Base-by-base conservation (phyloP, 2,888 invertebrate genomes). In the Monochamus alternatus region DNA sequence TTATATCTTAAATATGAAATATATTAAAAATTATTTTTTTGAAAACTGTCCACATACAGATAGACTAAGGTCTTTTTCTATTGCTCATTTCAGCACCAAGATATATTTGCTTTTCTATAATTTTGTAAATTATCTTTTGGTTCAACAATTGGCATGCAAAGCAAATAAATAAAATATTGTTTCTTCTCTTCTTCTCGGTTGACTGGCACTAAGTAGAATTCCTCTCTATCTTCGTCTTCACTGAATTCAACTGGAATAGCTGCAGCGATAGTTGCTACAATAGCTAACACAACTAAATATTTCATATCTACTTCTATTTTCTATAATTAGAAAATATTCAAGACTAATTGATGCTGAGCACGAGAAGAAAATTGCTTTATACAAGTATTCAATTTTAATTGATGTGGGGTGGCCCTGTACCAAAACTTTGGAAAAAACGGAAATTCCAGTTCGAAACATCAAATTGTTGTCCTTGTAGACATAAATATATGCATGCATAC, bases 151-250 rank as follows among this genome's bases (percentile, higher is more conserved):
- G 10, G 5, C 12, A 47, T 47, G 2, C 38, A 47, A 12, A 47
- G 8, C 12, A 47, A 51, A 51, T 51, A 51, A 3, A 51, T 12
- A 51, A 51, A n/a, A 10, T 3, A 14, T 5, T 14, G 5, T 55
- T 55, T 44, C 60, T 70, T 70, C 75, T 70, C 70, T 51, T 59
- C 70, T n/a, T 64, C 43, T 10, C 70, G 64, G 55, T 47, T 70
- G 12, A 44, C 22, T 3, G 74, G 74, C 8, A 74, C 30, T 55
- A 74, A 31, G 31, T 74, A 66, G 22, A 60, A 62, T 31, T 67
- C 52, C 8, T 73, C 30, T 0, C 67, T 67, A 47, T 58, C 47
- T n/a, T 65, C 70, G 12, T 70, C 70, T 59, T 75, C 75, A 22
- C 59, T 60, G 14, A 62, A 43, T 4, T 70, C 70, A 62, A 65